Evolutionary conservation across 35 echinoderm and acorn worm genomes (phyloP).

Genomic region (Amphiura filiformis): DNA sequence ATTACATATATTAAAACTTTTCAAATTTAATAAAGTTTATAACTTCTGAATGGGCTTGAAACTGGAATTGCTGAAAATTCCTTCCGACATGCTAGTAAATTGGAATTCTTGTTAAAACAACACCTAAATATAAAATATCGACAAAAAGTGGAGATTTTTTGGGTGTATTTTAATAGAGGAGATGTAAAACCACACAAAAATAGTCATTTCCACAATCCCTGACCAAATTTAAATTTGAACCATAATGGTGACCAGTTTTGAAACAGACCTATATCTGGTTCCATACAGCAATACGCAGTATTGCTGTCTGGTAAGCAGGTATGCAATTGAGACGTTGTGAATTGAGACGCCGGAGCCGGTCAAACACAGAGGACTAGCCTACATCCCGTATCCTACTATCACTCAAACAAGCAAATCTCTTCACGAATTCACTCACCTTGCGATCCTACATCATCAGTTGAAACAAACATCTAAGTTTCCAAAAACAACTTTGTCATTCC

Average conservation of each 20-base stretch:
- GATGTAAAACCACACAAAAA: background rate
- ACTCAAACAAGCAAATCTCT: too few species aligned
- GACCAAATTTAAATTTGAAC: background rate
- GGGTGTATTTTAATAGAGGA: background rate
- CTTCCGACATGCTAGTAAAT: background rate
- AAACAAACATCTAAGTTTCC: too few species aligned
- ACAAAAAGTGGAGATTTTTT: background rate
- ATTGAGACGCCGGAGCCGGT: too few species aligned
- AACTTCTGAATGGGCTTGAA: background rate
- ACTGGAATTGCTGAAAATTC: background rate
- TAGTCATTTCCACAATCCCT: background rate
- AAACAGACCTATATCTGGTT: background rate
- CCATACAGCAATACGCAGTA: too few species aligned
- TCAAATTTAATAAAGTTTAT: background rate
- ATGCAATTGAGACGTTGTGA: too few species aligned
- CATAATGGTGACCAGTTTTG: background rate
- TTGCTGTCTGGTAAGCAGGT: too few species aligned
- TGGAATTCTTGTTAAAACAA: background rate
- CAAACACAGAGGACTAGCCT: too few species aligned
- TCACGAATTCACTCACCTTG: too few species aligned
- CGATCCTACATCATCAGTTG: too few species aligned
- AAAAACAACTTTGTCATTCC: too few species aligned
- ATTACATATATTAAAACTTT: background rate
- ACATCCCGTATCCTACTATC: too few species aligned
- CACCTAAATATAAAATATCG: background rate